phyloP scores from a whole-genome alignment of 2,113 vertebrate genomes.

The Cettia cetti region DNA sequence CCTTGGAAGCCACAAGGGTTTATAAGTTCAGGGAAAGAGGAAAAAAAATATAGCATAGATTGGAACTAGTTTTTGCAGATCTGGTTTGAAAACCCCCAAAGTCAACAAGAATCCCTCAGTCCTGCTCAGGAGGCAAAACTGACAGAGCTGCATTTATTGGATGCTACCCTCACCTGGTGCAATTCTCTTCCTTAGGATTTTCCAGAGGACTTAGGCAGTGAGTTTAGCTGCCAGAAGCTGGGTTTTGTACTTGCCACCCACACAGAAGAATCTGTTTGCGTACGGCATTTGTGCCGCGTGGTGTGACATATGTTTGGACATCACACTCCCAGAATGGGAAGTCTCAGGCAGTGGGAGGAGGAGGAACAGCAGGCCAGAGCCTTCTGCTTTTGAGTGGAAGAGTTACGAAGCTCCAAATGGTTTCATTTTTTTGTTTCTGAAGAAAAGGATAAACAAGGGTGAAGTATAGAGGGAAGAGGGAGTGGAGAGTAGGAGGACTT shows the following conservation, averaged over 20 bases:
- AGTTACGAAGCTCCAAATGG: neutral
- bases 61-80: neutral
- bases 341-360: constrained; percentile 12
- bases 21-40: constrained; percentile 1
- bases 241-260: neutral
- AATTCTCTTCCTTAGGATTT: neutral
- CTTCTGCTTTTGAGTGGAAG: neutral
- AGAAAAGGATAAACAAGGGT: constrained; percentile 26
- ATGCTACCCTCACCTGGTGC: neutral
- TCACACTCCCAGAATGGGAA: neutral
- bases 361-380: constrained; percentile 38
- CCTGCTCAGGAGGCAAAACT: neutral
- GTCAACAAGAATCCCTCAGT: neutral
- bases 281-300: neutral
- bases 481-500: neutral
- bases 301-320: constrained; percentile 15
- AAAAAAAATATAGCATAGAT: neutral
- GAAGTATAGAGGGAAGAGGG: neutral
- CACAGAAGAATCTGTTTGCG: neutral
- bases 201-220: neutral
- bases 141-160: neutral
- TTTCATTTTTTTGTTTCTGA: neutral
- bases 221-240: neutral
- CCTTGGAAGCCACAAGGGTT: constrained; percentile 13
- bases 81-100: neutral